Conservation (phyloP, 2,113 vertebrate genomes). For the Aramus guarauna region DNA sequence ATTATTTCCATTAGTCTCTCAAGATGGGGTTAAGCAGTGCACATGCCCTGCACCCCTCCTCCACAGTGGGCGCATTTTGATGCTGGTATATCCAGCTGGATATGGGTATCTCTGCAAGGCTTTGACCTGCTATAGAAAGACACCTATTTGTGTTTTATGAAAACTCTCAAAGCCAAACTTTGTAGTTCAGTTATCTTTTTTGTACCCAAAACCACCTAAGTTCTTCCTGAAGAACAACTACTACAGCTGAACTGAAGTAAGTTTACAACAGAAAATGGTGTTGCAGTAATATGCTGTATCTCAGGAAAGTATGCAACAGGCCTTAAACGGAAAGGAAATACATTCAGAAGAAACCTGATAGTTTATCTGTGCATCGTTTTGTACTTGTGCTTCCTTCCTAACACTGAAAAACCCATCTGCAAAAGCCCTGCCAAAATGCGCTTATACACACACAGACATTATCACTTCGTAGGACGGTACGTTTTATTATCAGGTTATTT, state of each 20-base stretch:
- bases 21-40: neutral
- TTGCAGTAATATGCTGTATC: neutral
- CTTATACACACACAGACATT: constrained; percentile 47
- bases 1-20: neutral
- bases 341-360: neutral
- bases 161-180: neutral
- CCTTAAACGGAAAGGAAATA: neutral
- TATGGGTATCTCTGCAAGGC: neutral
- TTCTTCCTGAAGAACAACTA: neutral
- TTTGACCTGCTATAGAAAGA: neutral
- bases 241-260: neutral
- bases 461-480: constrained; percentile 57
- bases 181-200: neutral
- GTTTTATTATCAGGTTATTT: constrained; percentile 79
- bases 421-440: constrained; percentile 51
- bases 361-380: constrained; percentile 58
- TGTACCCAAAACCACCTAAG: neutral
- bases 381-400: constrained; percentile 52
- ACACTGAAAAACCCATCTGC: constrained; percentile 33
- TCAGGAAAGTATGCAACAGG: neutral
- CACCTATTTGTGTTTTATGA: neutral
- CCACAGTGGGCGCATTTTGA: accelerated
- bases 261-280: neutral
- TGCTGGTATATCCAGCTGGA: neutral
- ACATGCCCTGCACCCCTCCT: neutral